Evolutionary conservation across 2,888 invertebrate species (phyloP), one percentile per base, ranked within the genome.

Genomic region (Cartodere bifasciata): DNA sequence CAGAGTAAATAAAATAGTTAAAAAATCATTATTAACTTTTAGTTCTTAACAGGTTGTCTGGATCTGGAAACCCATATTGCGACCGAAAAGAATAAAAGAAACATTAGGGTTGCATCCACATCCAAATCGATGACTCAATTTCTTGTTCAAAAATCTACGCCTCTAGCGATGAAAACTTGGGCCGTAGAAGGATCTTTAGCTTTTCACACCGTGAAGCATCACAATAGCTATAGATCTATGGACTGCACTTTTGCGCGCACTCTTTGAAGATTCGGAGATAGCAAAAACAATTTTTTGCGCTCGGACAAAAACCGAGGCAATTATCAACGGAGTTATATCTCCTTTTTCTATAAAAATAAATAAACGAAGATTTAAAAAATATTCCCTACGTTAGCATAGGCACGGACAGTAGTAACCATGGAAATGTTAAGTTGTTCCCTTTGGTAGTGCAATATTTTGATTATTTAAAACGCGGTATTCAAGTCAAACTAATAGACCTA

Each of bases 121-220:
- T n/a, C n/a, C n/a, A n/a, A n/a, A n/a, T n/a, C n/a, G n/a, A n/a
- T n/a, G n/a, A n/a, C n/a, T n/a, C n/a, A n/a, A n/a, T n/a, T n/a
- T n/a, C n/a, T n/a, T n/a, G n/a, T n/a, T n/a, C n/a, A n/a, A n/a
- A n/a, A n/a, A n/a, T n/a, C n/a, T n/a, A n/a, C n/a, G n/a, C n/a
- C n/a, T n/a, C n/a, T n/a, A n/a, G n/a, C n/a, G n/a, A n/a, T n/a
- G n/a, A n/a, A 29, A 25, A 32, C 13, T 32, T 9, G 27, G 11
- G 41, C 42, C 34, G 45, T 43, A 23, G 45, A 45, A 40, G 45
- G 40, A 33, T 37, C 45, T 17, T 28, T 45, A 10, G 44, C 43
- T n/a, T 46, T 40, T 39, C 43, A 47, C 28, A 44, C 45, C 28
- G 41, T 48, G 6, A 41, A 38, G 16, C 47, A 49, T 36, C 42